Percentiles rank a stretch among this genome's conserved stretches.
phyloP scores from a whole-genome alignment of 2,888 invertebrate species.

The Thera obeliscata region DNA sequence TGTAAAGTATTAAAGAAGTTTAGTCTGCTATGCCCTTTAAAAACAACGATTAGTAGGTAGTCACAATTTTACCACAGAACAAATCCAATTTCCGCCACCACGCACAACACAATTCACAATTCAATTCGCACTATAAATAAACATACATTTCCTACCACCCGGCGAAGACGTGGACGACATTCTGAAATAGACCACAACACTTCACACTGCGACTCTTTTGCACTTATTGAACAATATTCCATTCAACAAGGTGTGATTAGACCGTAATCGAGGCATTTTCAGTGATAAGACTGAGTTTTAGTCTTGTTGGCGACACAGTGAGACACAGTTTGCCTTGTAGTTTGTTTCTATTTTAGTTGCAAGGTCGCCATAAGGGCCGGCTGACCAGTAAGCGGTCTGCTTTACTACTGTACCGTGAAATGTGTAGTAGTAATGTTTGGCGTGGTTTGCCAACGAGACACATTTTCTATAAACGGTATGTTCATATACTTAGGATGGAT shows the following conservation, averaged over 20 bases:
- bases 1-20: not conserved
- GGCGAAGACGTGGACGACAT: constrained; percentile 76
- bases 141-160: constrained; percentile 76
- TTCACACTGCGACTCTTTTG: constrained; percentile 65
- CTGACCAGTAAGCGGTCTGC: constrained; percentile 48
- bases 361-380: constrained; percentile 74
- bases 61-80: constrained; percentile 1
- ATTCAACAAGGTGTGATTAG: constrained; percentile 66
- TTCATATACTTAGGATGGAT: not conserved
- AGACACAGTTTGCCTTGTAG: constrained; percentile 37
- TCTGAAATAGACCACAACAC: constrained; percentile 64
- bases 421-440: constrained; percentile 32
- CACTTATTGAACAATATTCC: constrained; percentile 67
- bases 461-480: not conserved
- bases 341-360: constrained; percentile 67
- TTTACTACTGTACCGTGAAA: constrained; percentile 52
- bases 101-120: constrained; percentile 35
- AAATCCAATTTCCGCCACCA: constrained; percentile 30
- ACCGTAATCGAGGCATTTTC: constrained; percentile 79
- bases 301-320: constrained; percentile 72
- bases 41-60: not conserved
- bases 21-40: too few relatives aligned
- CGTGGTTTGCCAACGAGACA: constrained; percentile 15
- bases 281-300: constrained; percentile 74
- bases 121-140: constrained; percentile 55